phyloP scores from a whole-genome alignment of 2,888 invertebrate species.

The Watsonalla binaria region DNA sequence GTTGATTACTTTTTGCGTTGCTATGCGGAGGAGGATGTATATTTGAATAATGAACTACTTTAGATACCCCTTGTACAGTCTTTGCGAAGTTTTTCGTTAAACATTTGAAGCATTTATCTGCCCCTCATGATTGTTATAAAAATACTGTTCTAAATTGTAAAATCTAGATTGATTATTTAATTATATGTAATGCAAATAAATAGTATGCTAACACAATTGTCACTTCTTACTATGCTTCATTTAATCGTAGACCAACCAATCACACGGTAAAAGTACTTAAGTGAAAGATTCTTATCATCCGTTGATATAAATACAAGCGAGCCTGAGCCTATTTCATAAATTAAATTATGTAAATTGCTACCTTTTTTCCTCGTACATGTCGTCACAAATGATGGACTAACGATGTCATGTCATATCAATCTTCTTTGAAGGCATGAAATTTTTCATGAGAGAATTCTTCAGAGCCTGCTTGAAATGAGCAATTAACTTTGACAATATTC shows the following conservation, averaged over 20 bases:
- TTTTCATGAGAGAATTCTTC: conserved; percentile 25
- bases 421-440: conserved; percentile 26
- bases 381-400: conserved; percentile 30
- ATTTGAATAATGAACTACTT: too few species aligned
- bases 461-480: conserved; percentile 25
- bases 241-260: conserved; percentile 20
- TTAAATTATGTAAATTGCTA: conserved; percentile 30
- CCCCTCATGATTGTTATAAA: too few species aligned
- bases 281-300: conserved; percentile 22
- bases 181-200: too few species aligned
- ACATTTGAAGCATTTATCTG: too few species aligned
- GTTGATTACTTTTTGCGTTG: too few species aligned
- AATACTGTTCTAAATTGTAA: too few species aligned
- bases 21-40: too few species aligned
- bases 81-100: too few species aligned
- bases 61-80: too few species aligned
- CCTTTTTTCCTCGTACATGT: conserved; percentile 19
- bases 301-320: conserved; percentile 20
- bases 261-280: conserved; percentile 17
- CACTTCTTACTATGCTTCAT: background rate
- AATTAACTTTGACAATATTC: conserved; percentile 38
- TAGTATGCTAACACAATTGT: background rate
- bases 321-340: conserved; percentile 19
- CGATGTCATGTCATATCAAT: conserved; percentile 29
- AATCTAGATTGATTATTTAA: too few species aligned